Evolutionary conservation across 2,113 vertebrate genomes (phyloP).

Genomic region (Oreochromis niloticus): DNA sequence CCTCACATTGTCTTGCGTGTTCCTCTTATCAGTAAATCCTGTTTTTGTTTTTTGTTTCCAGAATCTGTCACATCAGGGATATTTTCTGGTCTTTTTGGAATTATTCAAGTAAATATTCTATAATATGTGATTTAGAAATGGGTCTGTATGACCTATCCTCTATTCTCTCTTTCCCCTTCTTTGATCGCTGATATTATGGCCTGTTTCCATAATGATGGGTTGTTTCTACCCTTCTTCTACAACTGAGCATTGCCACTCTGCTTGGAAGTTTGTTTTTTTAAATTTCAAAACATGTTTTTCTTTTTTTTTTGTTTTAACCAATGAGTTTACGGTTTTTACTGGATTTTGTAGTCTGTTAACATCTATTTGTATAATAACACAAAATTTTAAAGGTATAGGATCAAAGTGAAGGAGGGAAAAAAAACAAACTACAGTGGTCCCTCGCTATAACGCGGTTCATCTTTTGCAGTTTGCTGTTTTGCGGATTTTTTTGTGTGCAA

Average conservation of each 20-base stretch:
- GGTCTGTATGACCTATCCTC: background rate
- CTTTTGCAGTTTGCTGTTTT: background rate
- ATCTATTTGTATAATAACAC: background rate
- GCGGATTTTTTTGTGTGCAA: background rate
- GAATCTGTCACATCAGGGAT: background rate
- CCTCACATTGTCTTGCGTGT: background rate
- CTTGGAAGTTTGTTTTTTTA: background rate
- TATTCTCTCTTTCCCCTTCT: background rate
- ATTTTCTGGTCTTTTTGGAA: background rate
- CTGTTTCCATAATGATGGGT: background rate
- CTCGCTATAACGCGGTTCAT: background rate
- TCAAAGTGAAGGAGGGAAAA: background rate
- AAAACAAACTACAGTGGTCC: fast-evolving
- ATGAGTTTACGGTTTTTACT: background rate
- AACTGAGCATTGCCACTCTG: background rate
- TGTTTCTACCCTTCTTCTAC: background rate
- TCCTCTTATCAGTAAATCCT: background rate
- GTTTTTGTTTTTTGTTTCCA: background rate
- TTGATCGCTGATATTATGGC: background rate
- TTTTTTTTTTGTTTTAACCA: background rate
- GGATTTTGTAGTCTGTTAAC: background rate
- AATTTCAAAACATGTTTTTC: background rate
- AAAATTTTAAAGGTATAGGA: background rate
- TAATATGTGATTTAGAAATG: background rate
- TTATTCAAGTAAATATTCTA: background rate